A percentile compares a stretch with the other conserved stretches of the same genome.
Evolutionary conservation across 2,113 vertebrate genomes (phyloP).

Genomic region (Mustela lutreola): DNA sequence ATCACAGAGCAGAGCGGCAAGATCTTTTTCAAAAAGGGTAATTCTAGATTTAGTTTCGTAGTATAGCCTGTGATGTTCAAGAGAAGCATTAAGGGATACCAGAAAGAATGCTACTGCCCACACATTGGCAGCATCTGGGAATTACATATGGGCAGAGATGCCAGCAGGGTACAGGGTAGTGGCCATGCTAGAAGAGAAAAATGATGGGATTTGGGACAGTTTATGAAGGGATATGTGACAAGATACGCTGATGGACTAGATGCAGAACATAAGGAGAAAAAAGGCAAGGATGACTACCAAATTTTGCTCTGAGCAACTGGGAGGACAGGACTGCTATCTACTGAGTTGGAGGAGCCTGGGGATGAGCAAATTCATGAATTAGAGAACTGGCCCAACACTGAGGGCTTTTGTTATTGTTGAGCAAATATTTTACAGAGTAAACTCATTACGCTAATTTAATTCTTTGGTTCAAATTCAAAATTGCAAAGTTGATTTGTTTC

Average conservation of each 20-base stretch:
- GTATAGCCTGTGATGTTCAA: neutral
- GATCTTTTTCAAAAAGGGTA: neutral
- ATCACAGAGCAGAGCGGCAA: neutral
- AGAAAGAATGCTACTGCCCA: neutral
- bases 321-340: neutral
- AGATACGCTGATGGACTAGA: neutral
- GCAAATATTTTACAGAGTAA: neutral
- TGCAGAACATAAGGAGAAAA: neutral
- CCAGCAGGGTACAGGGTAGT: neutral
- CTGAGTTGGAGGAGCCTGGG: neutral
- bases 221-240: neutral
- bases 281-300: neutral
- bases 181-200: neutral
- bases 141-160: neutral
- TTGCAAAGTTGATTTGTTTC: neutral
- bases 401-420: neutral
- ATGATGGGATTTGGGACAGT: neutral
- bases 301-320: neutral
- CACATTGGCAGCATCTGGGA: neutral
- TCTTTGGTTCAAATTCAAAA: slow-evolving; percentile 44
- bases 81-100: neutral
- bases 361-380: neutral
- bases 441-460: slow-evolving; percentile 28
- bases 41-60: slow-evolving; percentile 40
- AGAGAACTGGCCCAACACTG: neutral